Base-by-base conservation (phyloP, 2,888 invertebrate genomes). In the Ctena decussata region DNA sequence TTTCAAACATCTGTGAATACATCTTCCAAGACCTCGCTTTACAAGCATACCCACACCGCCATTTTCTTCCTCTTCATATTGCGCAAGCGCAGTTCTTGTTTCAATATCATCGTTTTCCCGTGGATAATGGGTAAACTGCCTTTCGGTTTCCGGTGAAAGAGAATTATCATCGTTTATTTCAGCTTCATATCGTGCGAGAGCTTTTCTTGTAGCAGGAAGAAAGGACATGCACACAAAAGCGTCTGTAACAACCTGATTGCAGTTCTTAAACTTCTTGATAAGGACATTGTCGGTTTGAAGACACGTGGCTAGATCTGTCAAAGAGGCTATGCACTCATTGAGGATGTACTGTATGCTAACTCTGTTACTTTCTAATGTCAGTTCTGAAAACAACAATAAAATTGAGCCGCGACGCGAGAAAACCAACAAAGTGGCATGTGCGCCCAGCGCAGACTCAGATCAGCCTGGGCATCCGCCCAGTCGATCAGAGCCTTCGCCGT, bases 1-100 rank as follows among this genome's bases (percentile, higher is more conserved):
- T 60, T 88, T 88, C 73, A 93, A 77, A 73, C 93, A 93, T 73
- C 88, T 90, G 83, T 92, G 88, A 49, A 93, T 93, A 57, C 93
- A 93, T 15, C 86, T 79, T 11, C 93, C 92, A 6, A 92, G 77
- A 0, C 92, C 92, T 73, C 92, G 81, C 75, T 93, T 93, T 44
- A 77, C 70, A 39, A 85, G 37, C 18, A 84, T 49, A 0, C 46
- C 60, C 27, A 71, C 80, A 11, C 32, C 85, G 15, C 73, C 65
- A n/a, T 79, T 37, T 18, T 69, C 70, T 37, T 44, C 77, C 73
- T 27, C 21, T 57, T 82, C 84, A 53, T 39, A 70, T 49, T 80
- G 70, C 60, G 73, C 71, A 71, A 71, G 87, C 74, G 70, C 65
- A 18, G 65, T 77, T 5, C 75, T 46, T 24, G 53, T 72, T 44